Evolutionary conservation across 2,797 vertebrate genomes (phyloP), one percentile per base, ranked within the genome.

Genomic region (Silurus aristotelis): DNA sequence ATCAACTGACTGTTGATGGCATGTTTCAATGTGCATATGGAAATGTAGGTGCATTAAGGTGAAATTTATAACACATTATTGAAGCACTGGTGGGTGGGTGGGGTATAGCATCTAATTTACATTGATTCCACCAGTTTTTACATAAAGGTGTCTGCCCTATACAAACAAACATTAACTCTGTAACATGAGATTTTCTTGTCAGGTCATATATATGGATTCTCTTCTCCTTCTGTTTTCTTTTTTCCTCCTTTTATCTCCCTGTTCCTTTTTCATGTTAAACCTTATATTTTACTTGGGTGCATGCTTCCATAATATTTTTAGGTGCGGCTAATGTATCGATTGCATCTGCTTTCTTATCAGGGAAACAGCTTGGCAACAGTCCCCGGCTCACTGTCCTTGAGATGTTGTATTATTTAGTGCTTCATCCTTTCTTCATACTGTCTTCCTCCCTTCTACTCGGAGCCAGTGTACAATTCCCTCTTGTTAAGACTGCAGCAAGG

Each of bases 321-420:
- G 87, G 83, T 60, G 6, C 67, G 15, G 82, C 82, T 72, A 43
- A 63, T 92, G 82, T 92, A 93, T 94, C 64, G 92, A 94, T 93
- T 90, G 83, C 81, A 91, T 93, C 90, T 90, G 83, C 88, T 92
- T 83, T 78, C 89, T 89, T 88, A 91, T 89, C 91, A 83, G 89
- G 89, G 68, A 83, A 89, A 89, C 55, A 75, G 84, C 83, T 68
- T 80, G 88, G 92, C 92, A 92, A 92, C 80, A 77, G 89, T 91
- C 85, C 90, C 88, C 84, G 25, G 84, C 84, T 80, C 79, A 55
- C 89, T 88, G 92, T 93, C 93, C 94, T 93, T 93, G 92, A 92
- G 83, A 88, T 82, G 73, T 80, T 78, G n/a, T 90, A 87, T 89
- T 90, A 91, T 91, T 88, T 88, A 80, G 17, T 80, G 79, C 89